Percentiles rank a stretch among this genome's conserved stretches.
These are phyloP conservation scores for Crepidodera aurea DNA, from an alignment of 2,888 invertebrate genomes.

Conservation along the genomic window DNA sequence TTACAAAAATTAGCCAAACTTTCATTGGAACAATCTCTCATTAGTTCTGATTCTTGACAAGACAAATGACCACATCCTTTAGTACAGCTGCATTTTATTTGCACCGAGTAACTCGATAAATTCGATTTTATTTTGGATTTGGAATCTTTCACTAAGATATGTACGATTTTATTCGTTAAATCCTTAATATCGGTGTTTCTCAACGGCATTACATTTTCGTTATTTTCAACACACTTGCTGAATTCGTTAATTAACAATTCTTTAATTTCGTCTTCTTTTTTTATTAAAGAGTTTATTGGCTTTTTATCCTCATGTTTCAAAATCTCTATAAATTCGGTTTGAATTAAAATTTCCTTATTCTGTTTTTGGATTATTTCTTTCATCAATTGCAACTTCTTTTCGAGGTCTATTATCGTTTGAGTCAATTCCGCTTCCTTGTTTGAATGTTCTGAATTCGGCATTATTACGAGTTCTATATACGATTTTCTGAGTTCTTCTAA, in stretches of 20 bases:
- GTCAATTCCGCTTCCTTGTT: conserved; percentile 36
- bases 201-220: not conserved
- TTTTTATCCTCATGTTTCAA: conserved; percentile 10
- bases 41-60: conserved; percentile 40
- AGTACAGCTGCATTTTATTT: conserved; percentile 14
- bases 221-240: not conserved
- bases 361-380: conserved; percentile 36
- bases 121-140: conserved; percentile 2
- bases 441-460: conserved; percentile 28
- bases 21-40: conserved; percentile 44
- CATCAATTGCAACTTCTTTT: conserved; percentile 29
- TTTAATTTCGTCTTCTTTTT: not conserved
- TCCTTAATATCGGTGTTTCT: not conserved
- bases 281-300: not conserved
- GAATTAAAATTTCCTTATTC: conserved; percentile 32
- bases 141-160: conserved; percentile 9
- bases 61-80: conserved; percentile 1
- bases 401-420: conserved; percentile 29
- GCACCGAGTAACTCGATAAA: conserved; percentile 14
- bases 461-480: conserved; percentile 45
- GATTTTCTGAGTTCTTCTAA: conserved; percentile 47
- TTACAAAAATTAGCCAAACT: conserved; percentile 18
- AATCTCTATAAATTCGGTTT: conserved; percentile 29
- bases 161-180: conserved; percentile 18
- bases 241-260: not conserved